phyloP scores from a whole-genome alignment of 2,113 vertebrate genomes.

The Colistium nudipinnis region DNA sequence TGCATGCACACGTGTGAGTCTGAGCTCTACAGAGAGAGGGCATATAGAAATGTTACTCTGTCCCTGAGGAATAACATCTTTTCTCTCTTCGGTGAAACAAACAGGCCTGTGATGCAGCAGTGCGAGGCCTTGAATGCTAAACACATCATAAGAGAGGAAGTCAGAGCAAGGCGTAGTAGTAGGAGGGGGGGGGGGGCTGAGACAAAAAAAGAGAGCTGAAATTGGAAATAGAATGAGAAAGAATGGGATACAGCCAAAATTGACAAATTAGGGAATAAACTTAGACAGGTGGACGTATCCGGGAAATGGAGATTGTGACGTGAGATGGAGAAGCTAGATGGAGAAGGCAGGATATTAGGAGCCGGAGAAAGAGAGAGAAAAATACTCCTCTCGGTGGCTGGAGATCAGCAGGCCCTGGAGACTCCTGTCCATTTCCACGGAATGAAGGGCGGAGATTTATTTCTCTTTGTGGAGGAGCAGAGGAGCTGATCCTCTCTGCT shows the following conservation, averaged over 20 bases:
- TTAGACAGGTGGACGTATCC: slow-evolving; percentile 30
- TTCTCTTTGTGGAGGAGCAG: slow-evolving; percentile 46
- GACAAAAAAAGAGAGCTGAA: slow-evolving; percentile 43
- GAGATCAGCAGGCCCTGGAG: slow-evolving; percentile 58
- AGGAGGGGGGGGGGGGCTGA: slow-evolving; percentile 4
- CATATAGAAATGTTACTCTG: slow-evolving; percentile 38
- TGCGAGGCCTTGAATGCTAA: slow-evolving; percentile 78
- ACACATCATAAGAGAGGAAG: slow-evolving; percentile 61
- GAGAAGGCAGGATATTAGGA: slow-evolving; percentile 15
- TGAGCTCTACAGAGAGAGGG: slow-evolving; percentile 25
- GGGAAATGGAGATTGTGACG: slow-evolving; percentile 27
- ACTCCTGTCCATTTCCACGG: slow-evolving; percentile 57
- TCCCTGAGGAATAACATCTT: slow-evolving; percentile 50
- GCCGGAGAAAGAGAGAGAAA: slow-evolving; percentile 42
- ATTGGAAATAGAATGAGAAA: slow-evolving; percentile 37
- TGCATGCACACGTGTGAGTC: slow-evolving; percentile 5
- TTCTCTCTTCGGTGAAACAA: slow-evolving; percentile 59
- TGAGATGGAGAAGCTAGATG: slow-evolving; percentile 19
- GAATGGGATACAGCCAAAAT: slow-evolving; percentile 30
- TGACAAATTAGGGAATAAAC: slow-evolving; percentile 55
- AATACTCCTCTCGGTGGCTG: slow-evolving; percentile 38
- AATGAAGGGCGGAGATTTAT: slow-evolving; percentile 49
- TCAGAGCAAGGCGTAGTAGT: slow-evolving; percentile 7
- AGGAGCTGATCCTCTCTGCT: slow-evolving; percentile 28
- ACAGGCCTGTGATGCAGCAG: slow-evolving; percentile 75